A percentile compares a stretch with the other conserved stretches of the same genome.
phyloP scores from a whole-genome alignment of 2,888 invertebrate species.

The Aquatica leii region DNA sequence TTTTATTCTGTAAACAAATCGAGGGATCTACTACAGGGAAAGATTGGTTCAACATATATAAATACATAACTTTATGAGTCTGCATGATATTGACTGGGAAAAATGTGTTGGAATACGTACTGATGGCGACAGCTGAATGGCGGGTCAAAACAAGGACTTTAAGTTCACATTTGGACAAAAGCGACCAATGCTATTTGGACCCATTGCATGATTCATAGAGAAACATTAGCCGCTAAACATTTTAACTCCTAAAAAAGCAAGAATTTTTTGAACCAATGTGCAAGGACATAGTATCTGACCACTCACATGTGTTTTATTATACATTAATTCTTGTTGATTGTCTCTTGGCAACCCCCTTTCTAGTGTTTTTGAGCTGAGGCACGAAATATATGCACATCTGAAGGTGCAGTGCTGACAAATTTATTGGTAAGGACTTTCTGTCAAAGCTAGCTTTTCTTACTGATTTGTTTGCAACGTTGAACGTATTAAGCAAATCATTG shows the following conservation, averaged over 20 bases:
- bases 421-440: background rate
- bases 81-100: slow-evolving; percentile 28
- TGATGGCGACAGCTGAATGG: background rate
- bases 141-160: slow-evolving; percentile 9
- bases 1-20: slow-evolving; percentile 25
- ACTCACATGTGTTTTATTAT: slow-evolving; percentile 15
- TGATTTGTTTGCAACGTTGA: background rate
- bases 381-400: background rate
- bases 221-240: slow-evolving; percentile 5
- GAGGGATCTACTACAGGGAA: slow-evolving; percentile 14
- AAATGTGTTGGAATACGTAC: slow-evolving; percentile 3
- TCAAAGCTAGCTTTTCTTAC: background rate
- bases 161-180: slow-evolving; percentile 31
- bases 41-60: slow-evolving; percentile 32
- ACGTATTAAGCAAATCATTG: background rate
- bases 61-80: slow-evolving; percentile 32
- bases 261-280: slow-evolving; percentile 3
- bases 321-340: slow-evolving; percentile 27
- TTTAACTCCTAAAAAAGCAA: background rate
- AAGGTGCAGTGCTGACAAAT: background rate
- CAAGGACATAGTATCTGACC: slow-evolving; percentile 14
- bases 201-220: slow-evolving; percentile 30
- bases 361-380: background rate
- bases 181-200: slow-evolving; percentile 32
- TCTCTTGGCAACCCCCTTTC: slow-evolving; percentile 23